Conservation (phyloP, 1,140 invertebrate species). For the Zaprionus taronus region DNA sequence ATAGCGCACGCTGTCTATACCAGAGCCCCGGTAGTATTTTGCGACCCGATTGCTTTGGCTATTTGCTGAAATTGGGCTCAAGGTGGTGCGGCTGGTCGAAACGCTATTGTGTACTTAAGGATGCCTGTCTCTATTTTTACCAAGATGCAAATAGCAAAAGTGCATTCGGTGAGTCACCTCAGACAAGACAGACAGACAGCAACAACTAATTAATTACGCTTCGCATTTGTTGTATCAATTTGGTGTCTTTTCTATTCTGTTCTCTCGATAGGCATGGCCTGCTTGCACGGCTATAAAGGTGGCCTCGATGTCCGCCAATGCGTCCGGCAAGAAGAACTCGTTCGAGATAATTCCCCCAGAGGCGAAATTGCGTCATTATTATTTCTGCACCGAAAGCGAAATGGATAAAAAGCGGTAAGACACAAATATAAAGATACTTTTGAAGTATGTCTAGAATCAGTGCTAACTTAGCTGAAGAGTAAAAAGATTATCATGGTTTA, state of each 20-base stretch:
- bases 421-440: not conserved
- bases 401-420: constrained; percentile 96
- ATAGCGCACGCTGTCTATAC: constrained; percentile 88
- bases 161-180: constrained; percentile 91
- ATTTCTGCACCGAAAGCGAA: constrained; percentile 96
- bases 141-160: constrained; percentile 93
- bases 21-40: constrained; percentile 89
- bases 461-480: not conserved
- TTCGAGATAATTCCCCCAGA: constrained; percentile 96
- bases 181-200: not conserved
- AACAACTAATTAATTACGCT: constrained; percentile 53
- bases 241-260: constrained; percentile 13
- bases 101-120: constrained; percentile 97
- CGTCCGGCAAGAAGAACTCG: constrained; percentile 93
- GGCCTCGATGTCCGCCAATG: constrained; percentile 89
- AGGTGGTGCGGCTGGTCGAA: constrained; percentile 94
- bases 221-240: constrained; percentile 41
- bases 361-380: constrained; percentile 93
- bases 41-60: constrained; percentile 95
- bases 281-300: constrained; percentile 97
- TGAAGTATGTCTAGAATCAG: no score
- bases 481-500: not conserved
- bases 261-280: constrained; percentile 89
- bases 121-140: constrained; percentile 98
- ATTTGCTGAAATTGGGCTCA: constrained; percentile 92